Evolutionary conservation across 1,140 invertebrate species (phyloP), one percentile per base, ranked within the genome.

Genomic region (Zaprionus ornatus): DNA sequence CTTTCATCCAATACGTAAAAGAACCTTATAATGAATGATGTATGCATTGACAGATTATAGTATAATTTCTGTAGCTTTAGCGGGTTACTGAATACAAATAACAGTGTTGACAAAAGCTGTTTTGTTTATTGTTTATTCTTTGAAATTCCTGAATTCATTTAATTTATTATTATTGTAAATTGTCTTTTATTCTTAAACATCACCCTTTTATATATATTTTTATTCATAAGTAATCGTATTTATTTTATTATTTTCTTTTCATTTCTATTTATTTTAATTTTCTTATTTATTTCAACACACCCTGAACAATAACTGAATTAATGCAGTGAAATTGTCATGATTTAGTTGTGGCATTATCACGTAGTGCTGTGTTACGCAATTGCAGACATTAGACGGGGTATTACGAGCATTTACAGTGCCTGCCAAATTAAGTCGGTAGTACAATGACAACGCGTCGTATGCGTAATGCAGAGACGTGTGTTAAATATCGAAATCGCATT

Each of bases 381-480:
- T 45, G 56, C 13, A 54, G 21, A 48, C 35, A 48, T 71, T 45
- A 50, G 63, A 21, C 35, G 6, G 35, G n/a, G 42, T 40, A 52
- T 37, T 29, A n/a, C 37, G 12, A 21, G 32, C 61, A 67, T 32
- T 55, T 61, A 42, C 32, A 32, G 29, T 68, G 55, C 23, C 68
- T 69, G 59, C 59, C 55, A 67, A 69, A 56, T 61, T 55, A 56
- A 67, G 65, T 50, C 9, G 12, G 74, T 21, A 52, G 12, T 12
- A 37, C 35, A 4, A 3, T 3, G 37, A n/a, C 15, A 40, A 67
- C 69, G 55, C 50, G 73, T 60, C 84, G 84, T 79, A 87, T 84
- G 85, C 78, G 85, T 72, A 88, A 88, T 78, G 85, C 69, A 65
- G 71, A 68, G 78, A 90, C 84, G 85, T 83, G 85, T 65, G 67